A percentile compares a stretch with the other conserved stretches of the same genome.
These are phyloP conservation scores for Acrocephalus scirpaceus DNA, from an alignment of 2,797 vertebrate genomes.

Conservation along the genomic window DNA sequence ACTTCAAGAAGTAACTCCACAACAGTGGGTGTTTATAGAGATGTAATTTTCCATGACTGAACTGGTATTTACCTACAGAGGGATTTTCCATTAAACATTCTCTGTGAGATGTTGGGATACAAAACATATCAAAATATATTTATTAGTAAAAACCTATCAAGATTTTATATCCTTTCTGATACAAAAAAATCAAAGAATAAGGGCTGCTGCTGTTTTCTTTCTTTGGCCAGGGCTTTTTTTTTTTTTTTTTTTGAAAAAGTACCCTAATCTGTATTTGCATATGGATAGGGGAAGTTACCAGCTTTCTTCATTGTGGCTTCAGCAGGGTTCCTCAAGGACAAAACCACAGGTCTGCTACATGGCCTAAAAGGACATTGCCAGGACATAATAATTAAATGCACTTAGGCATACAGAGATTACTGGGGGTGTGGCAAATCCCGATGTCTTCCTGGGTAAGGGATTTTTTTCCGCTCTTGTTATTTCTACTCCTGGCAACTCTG, in stretches of 20 bases:
- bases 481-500: background rate
- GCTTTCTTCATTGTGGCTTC: background rate
- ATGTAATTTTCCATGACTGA: constrained; percentile 30
- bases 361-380: background rate
- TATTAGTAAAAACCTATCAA: background rate
- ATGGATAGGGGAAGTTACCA: background rate
- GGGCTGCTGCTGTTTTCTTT: background rate
- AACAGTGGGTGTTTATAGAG: constrained; percentile 28
- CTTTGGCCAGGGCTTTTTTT: background rate
- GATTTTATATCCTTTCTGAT: background rate
- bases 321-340: background rate
- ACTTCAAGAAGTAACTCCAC: background rate
- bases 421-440: background rate
- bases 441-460: background rate
- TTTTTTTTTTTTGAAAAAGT: background rate
- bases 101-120: background rate
- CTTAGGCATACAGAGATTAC: background rate
- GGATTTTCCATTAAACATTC: constrained; percentile 1
- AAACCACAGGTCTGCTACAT: background rate
- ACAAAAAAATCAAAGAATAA: background rate
- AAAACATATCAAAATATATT: background rate
- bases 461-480: background rate
- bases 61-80: background rate
- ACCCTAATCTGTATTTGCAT: background rate
- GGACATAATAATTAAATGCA: background rate